phyloP scores from a whole-genome alignment of 2,113 vertebrate species.

The Zootoca vivipara region DNA sequence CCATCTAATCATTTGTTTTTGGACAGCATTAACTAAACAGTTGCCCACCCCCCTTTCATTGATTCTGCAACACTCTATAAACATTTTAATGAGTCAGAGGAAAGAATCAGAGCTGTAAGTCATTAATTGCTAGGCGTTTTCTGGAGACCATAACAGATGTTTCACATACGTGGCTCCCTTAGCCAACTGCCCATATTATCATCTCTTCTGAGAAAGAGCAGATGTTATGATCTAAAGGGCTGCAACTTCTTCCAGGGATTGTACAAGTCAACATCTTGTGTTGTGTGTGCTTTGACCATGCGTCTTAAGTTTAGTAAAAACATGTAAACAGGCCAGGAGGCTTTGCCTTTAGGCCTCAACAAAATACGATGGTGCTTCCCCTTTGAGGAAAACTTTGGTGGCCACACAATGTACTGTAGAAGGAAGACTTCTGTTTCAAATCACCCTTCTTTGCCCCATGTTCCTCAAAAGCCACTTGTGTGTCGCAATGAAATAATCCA shows the following conservation, averaged over 20 bases:
- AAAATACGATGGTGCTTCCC: not conserved
- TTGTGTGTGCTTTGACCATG: not conserved
- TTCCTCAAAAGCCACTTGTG: fast-evolving
- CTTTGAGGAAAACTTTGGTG: not conserved
- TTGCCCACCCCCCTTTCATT: fast-evolving
- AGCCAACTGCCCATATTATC: not conserved
- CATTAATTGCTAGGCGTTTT: not conserved
- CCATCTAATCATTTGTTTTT: not conserved
- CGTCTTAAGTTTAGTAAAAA: not conserved
- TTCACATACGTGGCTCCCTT: not conserved
- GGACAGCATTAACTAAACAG: not conserved
- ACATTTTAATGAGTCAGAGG: not conserved
- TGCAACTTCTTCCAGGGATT: not conserved
- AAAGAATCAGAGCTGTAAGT: not conserved
- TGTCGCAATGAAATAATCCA: not conserved
- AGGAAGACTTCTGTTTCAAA: not conserved
- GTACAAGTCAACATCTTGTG: not conserved
- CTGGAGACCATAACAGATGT: not conserved
- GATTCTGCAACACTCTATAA: not conserved
- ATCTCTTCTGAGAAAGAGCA: not conserved
- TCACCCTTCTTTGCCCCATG: not conserved
- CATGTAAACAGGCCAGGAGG: not conserved
- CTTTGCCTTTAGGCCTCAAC: not conserved
- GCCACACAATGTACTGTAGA: not conserved
- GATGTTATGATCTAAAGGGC: not conserved